phyloP scores from a whole-genome alignment of 2,797 vertebrate genomes.

The Megalops cyprinoides region DNA sequence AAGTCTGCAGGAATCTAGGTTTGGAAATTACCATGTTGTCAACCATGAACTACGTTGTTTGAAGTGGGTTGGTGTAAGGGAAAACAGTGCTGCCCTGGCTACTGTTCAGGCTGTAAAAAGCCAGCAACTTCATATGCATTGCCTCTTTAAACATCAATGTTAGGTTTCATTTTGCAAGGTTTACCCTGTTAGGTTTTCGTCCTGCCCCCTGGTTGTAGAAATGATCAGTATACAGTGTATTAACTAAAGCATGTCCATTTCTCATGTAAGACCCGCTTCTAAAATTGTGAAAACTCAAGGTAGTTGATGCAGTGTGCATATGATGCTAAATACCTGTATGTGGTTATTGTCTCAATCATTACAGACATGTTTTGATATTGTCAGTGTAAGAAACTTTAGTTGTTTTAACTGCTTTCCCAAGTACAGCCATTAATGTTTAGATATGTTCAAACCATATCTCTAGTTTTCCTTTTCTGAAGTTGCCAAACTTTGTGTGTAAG shows the following conservation, averaged over 20 bases:
- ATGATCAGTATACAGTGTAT: not conserved
- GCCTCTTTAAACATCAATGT: not conserved
- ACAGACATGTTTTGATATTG: constrained; percentile 25
- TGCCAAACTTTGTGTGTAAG: constrained; percentile 18
- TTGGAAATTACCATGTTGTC: not conserved
- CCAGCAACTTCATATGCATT: not conserved
- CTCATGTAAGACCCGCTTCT: constrained; percentile 12
- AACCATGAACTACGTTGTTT: not conserved
- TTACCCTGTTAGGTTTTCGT: not conserved
- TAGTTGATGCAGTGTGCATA: constrained; percentile 79
- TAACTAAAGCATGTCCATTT: not conserved
- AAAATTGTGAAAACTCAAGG: not conserved
- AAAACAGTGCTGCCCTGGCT: not conserved
- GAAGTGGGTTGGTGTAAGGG: not conserved
- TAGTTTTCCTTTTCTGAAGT: constrained; percentile 2
- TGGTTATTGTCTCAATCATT: constrained; percentile 26
- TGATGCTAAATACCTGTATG: constrained; percentile 73
- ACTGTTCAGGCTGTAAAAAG: not conserved
- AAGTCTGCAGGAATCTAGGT: not conserved
- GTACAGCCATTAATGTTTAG: constrained; percentile 76
- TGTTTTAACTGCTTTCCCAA: constrained; percentile 64
- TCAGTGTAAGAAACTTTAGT: constrained; percentile 40
- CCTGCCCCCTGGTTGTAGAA: not conserved
- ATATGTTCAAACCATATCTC: constrained; percentile 25
- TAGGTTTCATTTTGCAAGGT: not conserved